Base-by-base conservation (phyloP, 2,797 vertebrate species). In the Pygocentrus nattereri region DNA sequence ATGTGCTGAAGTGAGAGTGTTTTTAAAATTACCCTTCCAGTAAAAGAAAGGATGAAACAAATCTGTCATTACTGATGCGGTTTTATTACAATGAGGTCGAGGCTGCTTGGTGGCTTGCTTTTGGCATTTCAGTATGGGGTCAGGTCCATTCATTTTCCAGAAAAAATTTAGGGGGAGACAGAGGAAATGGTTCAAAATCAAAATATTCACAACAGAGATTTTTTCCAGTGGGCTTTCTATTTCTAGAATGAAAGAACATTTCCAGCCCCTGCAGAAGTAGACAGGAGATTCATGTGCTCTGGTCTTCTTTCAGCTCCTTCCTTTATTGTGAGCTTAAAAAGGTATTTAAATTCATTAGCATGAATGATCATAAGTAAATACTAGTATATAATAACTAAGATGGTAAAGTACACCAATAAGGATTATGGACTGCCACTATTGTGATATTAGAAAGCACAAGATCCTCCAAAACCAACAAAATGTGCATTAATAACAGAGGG, bases 171-270 rank as follows among this genome's bases (percentile, higher is more conserved):
- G 49, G 19, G 72, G 47, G 38, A 47, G 49, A 23, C 25, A 61
- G 8, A 16, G 61, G 8, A 82, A 72, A 56, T 11, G n/a, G 49
- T 34, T 47, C 67, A 23, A 78, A 72, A 76, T 76, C 54, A 62
- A 80, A 81, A 68, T 74, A 62, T 73, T 61, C 41, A 76, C 65
- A 74, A 41, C 30, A 75, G 41, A 78, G 19, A 25, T 15, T 61
- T 78, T 50, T 82, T 78, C 73, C 80, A 82, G 65, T 64, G 64
- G 58, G 30, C 23, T 49, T 50, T 59, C 21, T 81, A 38, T 34
- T 82, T 68, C 38, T 50, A 65, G 30, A 64, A 74, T 62, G 19
- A 74, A 74, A 82, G 4, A 30, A 10, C 58, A 68, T 76, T 84
- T 84, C 41, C 38, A 83, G 70, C 56, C 52, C 41, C 16, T 31